phyloP scores from a whole-genome alignment of 1,140 invertebrate genomes.

The Melitaea cinxia region DNA sequence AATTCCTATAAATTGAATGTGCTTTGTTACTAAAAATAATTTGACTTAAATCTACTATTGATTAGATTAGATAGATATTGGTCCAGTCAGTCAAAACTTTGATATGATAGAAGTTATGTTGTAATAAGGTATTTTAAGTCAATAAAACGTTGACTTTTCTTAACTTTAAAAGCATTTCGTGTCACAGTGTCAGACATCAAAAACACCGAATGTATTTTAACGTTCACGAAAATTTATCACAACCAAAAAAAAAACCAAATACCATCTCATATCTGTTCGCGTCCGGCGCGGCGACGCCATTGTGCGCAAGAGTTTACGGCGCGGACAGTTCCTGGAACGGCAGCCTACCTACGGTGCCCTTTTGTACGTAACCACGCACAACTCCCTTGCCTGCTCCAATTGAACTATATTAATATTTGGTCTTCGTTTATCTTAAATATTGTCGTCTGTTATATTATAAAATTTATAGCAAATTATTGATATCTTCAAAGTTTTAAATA shows the following conservation, averaged over 20 bases:
- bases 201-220: conserved; percentile 24
- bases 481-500: too few species aligned
- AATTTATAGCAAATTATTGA: too few species aligned
- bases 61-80: too few species aligned
- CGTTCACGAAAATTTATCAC: conserved; percentile 23
- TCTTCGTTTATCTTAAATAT: conserved; percentile 48
- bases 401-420: conserved; percentile 48
- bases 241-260: conserved; percentile 29
- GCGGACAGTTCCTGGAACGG: conserved; percentile 63
- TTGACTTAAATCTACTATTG: too few species aligned
- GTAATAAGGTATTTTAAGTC: background rate
- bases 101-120: background rate
- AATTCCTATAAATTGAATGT: too few species aligned
- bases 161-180: background rate
- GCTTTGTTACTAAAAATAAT: too few species aligned
- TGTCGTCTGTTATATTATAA: too few species aligned
- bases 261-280: conserved; percentile 37
- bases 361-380: conserved; percentile 57
- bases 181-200: conserved; percentile 10
- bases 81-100: too few species aligned
- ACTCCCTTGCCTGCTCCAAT: conserved; percentile 30
- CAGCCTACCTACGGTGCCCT: conserved; percentile 56
- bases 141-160: conserved; percentile 5
- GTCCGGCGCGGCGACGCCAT: conserved; percentile 44
- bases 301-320: conserved; percentile 64